Evolutionary conservation across 30 jellyfish, hydroid and myxozoan genomes (phyloP).

Genomic region (Clytia hemisphaerica): DNA sequence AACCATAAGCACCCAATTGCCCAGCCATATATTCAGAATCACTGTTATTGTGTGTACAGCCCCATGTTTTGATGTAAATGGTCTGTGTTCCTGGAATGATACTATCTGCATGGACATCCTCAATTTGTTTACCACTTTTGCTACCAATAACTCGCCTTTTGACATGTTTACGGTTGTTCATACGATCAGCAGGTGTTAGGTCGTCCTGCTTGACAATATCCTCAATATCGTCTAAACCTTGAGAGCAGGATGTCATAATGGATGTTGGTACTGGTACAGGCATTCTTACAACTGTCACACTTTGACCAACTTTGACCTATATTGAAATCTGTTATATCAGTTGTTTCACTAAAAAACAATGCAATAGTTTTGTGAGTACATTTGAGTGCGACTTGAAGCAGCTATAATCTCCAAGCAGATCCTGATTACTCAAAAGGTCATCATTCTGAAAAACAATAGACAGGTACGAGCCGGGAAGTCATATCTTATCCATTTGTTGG

Average conservation of each 20-base stretch:
- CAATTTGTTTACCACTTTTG: not conserved
- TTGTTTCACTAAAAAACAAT: too few species aligned
- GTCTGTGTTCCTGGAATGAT: slow-evolving; percentile 84
- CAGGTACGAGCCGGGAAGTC: too few species aligned
- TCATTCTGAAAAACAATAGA: too few species aligned
- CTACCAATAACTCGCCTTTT: slow-evolving; percentile 11
- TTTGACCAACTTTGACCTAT: too few species aligned
- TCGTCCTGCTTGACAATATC: slow-evolving; percentile 22
- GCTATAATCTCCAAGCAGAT: too few species aligned
- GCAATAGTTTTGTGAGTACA: too few species aligned
- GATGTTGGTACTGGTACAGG: slow-evolving; percentile 24
- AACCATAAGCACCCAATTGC: slow-evolving; percentile 75
- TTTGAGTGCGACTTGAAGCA: too few species aligned
- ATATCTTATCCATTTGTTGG: too few species aligned
- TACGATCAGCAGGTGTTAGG: slow-evolving; percentile 19
- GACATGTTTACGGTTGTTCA: slow-evolving; percentile 10
- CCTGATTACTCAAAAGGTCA: too few species aligned
- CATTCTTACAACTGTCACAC: too few species aligned
- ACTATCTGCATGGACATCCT: slow-evolving; percentile 52
- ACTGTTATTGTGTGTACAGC: slow-evolving; percentile 88
- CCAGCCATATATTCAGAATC: slow-evolving; percentile 97
- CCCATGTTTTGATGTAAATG: slow-evolving; percentile 90
- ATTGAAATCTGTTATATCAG: too few species aligned
- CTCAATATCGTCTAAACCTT: slow-evolving; percentile 36
- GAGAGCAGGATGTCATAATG: slow-evolving; percentile 16